Conservation (phyloP, 2,113 vertebrate species). For the Gallinago jamesoni region DNA sequence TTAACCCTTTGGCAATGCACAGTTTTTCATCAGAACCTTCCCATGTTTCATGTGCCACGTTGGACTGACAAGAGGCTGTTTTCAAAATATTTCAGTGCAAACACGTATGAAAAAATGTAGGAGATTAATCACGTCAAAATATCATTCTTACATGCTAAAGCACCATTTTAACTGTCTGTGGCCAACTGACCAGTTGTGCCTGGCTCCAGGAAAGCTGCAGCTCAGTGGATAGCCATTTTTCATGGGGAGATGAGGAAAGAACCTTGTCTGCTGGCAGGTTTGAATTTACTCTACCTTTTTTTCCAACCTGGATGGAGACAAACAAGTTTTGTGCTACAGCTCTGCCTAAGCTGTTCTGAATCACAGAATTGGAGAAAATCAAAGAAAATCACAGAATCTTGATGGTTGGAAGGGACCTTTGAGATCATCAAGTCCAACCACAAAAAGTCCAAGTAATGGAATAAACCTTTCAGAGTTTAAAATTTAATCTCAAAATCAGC, state of each 20-base stretch:
- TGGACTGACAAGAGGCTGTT: neutral
- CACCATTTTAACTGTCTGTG: neutral
- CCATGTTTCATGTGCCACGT: rapidly evolving
- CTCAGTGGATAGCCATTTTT: neutral
- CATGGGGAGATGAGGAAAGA: neutral
- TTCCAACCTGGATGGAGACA: neutral
- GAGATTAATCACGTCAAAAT: neutral
- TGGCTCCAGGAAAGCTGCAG: neutral
- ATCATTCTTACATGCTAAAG: neutral
- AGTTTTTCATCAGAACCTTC: neutral
- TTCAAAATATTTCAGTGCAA: neutral
- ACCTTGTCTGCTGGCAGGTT: neutral
- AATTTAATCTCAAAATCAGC: neutral
- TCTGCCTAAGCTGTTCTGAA: neutral
- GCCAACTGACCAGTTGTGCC: neutral
- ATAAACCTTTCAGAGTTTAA: neutral
- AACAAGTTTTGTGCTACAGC: neutral
- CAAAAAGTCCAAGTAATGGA: neutral
- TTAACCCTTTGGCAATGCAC: neutral
- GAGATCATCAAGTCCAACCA: too few relatives aligned
- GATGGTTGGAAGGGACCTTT: too few relatives aligned
- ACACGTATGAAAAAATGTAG: neutral
- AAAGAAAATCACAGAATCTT: too few relatives aligned
- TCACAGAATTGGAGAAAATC: too few relatives aligned
- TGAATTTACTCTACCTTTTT: neutral